phyloP scores from a whole-genome alignment of 2,797 vertebrate genomes.

The Spizella passerina region DNA sequence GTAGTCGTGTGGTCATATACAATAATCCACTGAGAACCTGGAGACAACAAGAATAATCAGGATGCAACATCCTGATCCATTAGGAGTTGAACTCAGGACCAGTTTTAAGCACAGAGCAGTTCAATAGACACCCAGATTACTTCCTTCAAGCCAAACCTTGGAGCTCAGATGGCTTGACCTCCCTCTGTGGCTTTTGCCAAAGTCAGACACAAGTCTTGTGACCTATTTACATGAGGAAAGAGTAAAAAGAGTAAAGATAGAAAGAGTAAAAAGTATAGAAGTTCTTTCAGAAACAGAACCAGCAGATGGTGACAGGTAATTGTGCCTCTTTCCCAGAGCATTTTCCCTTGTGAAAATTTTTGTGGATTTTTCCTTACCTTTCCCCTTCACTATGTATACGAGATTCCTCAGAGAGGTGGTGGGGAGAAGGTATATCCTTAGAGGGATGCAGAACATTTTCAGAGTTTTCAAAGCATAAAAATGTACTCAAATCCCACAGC shows the following conservation, averaged over 20 bases:
- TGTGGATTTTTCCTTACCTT: conserved; percentile 14
- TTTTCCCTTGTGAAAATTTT: background rate
- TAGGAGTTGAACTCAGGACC: background rate
- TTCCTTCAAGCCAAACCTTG: background rate
- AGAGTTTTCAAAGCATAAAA: conserved; percentile 56
- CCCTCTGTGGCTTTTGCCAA: background rate
- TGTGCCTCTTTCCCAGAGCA: background rate
- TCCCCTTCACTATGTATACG: background rate
- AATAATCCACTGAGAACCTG: background rate
- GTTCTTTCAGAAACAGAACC: background rate
- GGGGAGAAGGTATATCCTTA: background rate
- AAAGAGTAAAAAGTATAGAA: background rate
- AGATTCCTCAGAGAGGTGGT: conserved; percentile 1
- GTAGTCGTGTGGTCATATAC: background rate
- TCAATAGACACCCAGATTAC: background rate
- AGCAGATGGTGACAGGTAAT: background rate
- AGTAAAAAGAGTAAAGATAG: background rate
- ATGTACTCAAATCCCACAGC: background rate
- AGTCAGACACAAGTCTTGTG: background rate
- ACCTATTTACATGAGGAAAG: conserved; percentile 22
- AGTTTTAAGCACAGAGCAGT: background rate
- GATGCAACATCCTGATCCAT: background rate
- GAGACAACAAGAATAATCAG: background rate
- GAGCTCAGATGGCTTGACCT: background rate
- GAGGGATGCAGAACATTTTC: background rate